These are phyloP conservation scores for Drymonia ruficornis DNA, from an alignment of 2,888 invertebrate genomes.

Conservation along the genomic window DNA sequence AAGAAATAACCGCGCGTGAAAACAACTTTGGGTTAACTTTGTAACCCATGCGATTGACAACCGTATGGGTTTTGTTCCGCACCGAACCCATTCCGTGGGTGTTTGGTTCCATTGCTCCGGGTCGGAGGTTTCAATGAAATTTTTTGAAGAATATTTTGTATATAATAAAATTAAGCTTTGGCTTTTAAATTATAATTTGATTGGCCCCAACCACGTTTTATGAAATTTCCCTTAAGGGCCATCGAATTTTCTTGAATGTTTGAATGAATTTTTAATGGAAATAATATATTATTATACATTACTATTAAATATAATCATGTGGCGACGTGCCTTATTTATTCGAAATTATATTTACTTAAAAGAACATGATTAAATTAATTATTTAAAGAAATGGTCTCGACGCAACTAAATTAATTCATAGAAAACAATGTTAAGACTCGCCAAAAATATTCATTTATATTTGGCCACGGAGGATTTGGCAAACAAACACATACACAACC, in stretches of 20 bases:
- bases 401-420: not conserved
- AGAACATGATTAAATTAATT: conserved; percentile 10
- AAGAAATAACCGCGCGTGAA: conserved; percentile 54
- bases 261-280: conserved; percentile 35
- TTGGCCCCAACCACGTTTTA: conserved; percentile 16
- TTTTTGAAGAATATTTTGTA: conserved; percentile 64
- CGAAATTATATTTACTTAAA: conserved; percentile 11
- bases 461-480: too few species aligned
- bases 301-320: conserved; percentile 33
- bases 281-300: conserved; percentile 27
- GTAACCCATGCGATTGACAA: conserved; percentile 60
- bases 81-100: conserved; percentile 25
- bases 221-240: conserved; percentile 27
- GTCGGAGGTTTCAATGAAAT: conserved; percentile 37
- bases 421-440: too few species aligned
- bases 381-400: conserved; percentile 1
- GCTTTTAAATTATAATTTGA: conserved; percentile 20
- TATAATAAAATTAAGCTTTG: conserved; percentile 43
- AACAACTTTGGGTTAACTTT: conserved; percentile 50
- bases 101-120: conserved; percentile 36
- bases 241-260: conserved; percentile 8
- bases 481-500: too few species aligned
- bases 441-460: not conserved
- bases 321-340: conserved; percentile 74
- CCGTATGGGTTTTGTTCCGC: conserved; percentile 55